Evolutionary conservation across 1,140 invertebrate species (phyloP).

Genomic region (Coenobita brevimanus): DNA sequence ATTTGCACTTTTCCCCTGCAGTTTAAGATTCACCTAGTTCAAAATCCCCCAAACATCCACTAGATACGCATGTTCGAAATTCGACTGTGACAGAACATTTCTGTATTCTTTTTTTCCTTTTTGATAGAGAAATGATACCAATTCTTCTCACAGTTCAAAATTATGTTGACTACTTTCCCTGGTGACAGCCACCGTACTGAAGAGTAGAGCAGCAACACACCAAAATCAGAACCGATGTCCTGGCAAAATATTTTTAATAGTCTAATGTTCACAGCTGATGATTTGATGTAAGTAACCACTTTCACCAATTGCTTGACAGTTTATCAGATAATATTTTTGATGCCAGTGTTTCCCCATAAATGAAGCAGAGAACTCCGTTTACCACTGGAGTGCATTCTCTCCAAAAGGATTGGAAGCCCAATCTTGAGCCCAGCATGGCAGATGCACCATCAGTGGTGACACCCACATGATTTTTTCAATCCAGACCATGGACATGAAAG

Average conservation of each 20-base stretch:
- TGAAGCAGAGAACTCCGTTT: too few relatives aligned
- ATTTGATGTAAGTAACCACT: slow-evolving; percentile 7
- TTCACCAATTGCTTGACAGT: not conserved
- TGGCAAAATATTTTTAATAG: not conserved
- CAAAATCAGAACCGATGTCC: not conserved
- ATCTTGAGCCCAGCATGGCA: too few relatives aligned
- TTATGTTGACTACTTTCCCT: slow-evolving; percentile 3
- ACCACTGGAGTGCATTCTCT: too few relatives aligned
- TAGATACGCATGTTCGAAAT: not conserved
- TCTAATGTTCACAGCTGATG: not conserved
- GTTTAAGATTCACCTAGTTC: not conserved
- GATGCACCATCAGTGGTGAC: too few relatives aligned
- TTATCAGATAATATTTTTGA: not conserved
- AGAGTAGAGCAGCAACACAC: not conserved
- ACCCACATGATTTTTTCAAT: too few relatives aligned
- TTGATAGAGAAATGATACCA: not conserved
- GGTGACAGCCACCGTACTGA: not conserved
- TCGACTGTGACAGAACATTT: not conserved
- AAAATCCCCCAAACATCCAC: not conserved
- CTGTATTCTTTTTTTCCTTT: not conserved
- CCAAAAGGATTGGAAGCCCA: too few relatives aligned
- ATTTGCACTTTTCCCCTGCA: slow-evolving; percentile 14
- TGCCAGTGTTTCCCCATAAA: not conserved
- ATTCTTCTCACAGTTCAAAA: not conserved
- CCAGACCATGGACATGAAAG: too few relatives aligned